These are phyloP conservation scores for Doryteuthis pealeii DNA, from an alignment of 1,140 invertebrate genomes.

Conservation along the genomic window DNA sequence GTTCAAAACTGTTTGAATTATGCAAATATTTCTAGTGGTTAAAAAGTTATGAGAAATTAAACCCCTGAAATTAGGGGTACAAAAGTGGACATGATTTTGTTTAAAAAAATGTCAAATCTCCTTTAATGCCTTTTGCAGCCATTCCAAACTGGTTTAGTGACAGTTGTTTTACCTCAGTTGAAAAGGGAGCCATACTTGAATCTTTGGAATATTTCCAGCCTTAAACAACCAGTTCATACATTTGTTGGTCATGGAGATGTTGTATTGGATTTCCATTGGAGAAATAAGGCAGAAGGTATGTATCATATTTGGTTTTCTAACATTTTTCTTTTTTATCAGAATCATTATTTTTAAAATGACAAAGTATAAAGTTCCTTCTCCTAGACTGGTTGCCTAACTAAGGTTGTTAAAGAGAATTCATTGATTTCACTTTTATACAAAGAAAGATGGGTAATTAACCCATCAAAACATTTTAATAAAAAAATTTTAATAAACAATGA, in stretches of 20 bases:
- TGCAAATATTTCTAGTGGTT: too few relatives aligned
- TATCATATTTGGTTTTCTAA: neutral
- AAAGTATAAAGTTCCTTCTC: neutral
- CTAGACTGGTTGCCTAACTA: too few relatives aligned
- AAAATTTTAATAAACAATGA: too few relatives aligned
- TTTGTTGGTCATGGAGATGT: conserved; percentile 92
- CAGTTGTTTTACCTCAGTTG: conserved; percentile 82
- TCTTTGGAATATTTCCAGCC: conserved; percentile 74
- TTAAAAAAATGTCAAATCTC: too few relatives aligned
- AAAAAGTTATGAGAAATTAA: too few relatives aligned
- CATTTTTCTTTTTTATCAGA: neutral
- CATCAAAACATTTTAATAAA: too few relatives aligned
- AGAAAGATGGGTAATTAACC: too few relatives aligned
- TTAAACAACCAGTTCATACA: conserved; percentile 73
- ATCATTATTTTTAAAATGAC: neutral
- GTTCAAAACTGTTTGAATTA: too few relatives aligned
- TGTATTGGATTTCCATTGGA: conserved; percentile 93
- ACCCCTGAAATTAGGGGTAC: too few relatives aligned
- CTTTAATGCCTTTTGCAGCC: conserved; percentile 71
- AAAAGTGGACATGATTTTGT: too few relatives aligned
- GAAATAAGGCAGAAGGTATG: conserved; percentile 64
- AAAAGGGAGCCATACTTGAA: conserved; percentile 78
- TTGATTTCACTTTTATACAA: neutral
- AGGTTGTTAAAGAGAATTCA: neutral
- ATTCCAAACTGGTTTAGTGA: conserved; percentile 88